These are phyloP conservation scores for Cyclophora punctaria DNA, from an alignment of 2,888 invertebrate species.

Conservation along the genomic window DNA sequence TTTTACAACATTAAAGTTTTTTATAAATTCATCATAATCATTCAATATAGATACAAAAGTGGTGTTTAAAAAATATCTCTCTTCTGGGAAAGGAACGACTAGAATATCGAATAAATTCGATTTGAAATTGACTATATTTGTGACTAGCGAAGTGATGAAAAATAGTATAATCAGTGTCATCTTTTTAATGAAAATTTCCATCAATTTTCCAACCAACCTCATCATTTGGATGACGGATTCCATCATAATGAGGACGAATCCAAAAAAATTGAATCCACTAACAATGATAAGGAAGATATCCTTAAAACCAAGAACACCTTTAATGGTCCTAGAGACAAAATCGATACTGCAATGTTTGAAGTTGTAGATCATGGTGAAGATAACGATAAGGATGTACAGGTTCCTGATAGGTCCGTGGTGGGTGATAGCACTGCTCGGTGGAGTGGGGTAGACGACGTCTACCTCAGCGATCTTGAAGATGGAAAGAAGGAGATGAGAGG, in stretches of 20 bases:
- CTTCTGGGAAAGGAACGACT: constrained; percentile 44
- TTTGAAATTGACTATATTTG: constrained; percentile 51
- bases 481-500: constrained; percentile 89
- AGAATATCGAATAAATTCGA: constrained; percentile 53
- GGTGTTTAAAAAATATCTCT: constrained; percentile 54
- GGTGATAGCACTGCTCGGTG: constrained; percentile 71
- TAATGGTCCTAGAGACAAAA: too few relatives aligned
- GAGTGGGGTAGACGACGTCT: constrained; percentile 85
- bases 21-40: constrained; percentile 60
- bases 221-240: too few relatives aligned
- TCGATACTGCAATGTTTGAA: constrained; percentile 13
- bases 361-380: constrained; percentile 47
- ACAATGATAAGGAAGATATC: too few relatives aligned
- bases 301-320: too few relatives aligned
- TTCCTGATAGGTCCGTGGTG: constrained; percentile 38
- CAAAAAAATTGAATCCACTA: too few relatives aligned
- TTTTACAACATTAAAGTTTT: constrained; percentile 49
- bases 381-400: constrained; percentile 44
- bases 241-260: too few relatives aligned
- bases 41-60: constrained; percentile 62
- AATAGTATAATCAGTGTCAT: constrained; percentile 1
- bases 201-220: too few relatives aligned
- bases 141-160: constrained; percentile 26
- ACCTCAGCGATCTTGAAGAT: constrained; percentile 96
- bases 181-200: too few relatives aligned